Percentiles rank a stretch among this genome's conserved stretches.
These are phyloP conservation scores for Bostrychus sinensis DNA, from an alignment of 2,113 vertebrate species.

Conservation along the genomic window DNA sequence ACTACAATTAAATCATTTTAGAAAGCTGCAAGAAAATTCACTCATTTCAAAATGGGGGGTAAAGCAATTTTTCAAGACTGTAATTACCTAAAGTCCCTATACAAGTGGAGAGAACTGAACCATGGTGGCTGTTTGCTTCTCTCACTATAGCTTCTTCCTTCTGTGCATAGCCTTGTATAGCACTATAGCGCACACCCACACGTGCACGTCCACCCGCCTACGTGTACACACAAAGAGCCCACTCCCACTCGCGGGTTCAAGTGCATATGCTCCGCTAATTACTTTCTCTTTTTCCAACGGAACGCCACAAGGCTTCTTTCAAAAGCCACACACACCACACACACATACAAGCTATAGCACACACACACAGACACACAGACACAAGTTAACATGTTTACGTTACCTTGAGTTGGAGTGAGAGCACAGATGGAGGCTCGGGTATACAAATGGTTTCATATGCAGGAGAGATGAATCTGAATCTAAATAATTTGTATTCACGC, in stretches of 20 bases:
- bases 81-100: background rate
- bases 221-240: constrained; percentile 40
- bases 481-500: constrained; percentile 5
- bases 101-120: no score
- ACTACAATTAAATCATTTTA: no score
- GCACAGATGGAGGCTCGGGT: background rate
- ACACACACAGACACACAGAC: no score
- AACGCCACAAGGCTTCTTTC: constrained; percentile 40
- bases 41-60: background rate
- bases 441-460: background rate
- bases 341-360: constrained; percentile 10
- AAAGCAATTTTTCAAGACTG: background rate
- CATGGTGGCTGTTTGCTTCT: background rate
- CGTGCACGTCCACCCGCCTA: constrained; percentile 3
- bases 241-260: constrained; percentile 44
- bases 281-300: constrained; percentile 52
- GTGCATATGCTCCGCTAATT: constrained; percentile 62
- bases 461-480: background rate
- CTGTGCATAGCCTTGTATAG: constrained; percentile 45
- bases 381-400: background rate
- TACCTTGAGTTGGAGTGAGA: constrained; percentile 10
- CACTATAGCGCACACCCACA: background rate
- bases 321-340: constrained; percentile 16
- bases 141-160: constrained; percentile 29
- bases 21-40: background rate